These are phyloP conservation scores for Stegostoma tigrinum DNA, from an alignment of 2,113 vertebrate species.

Conservation along the genomic window DNA sequence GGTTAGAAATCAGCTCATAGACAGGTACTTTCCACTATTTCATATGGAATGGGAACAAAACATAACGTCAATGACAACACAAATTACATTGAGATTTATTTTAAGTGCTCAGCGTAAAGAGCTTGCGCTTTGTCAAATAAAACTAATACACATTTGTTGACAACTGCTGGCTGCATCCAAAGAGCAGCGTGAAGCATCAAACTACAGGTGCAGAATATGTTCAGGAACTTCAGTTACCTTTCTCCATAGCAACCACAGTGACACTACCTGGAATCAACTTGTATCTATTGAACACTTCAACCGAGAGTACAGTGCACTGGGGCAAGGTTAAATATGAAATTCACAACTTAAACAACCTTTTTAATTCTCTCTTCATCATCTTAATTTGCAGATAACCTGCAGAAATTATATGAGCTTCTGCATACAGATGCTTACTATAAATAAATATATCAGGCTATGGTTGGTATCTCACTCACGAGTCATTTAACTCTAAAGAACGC, in stretches of 20 bases:
- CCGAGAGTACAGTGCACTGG: background rate
- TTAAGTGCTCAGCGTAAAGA: background rate
- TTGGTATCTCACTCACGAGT: background rate
- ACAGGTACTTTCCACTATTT: background rate
- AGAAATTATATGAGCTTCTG: background rate
- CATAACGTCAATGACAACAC: background rate
- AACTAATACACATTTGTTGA: background rate
- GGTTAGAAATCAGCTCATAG: background rate
- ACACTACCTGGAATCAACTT: background rate
- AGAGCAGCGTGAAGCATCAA: background rate
- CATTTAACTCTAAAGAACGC: background rate
- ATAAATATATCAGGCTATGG: constrained; percentile 13
- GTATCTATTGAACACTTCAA: background rate
- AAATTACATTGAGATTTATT: background rate
- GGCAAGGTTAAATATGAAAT: background rate
- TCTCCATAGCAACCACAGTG: background rate
- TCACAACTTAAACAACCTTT: background rate
- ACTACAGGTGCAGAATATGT: background rate
- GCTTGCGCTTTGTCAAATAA: background rate
- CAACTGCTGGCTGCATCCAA: background rate
- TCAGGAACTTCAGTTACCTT: background rate
- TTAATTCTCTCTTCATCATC: background rate
- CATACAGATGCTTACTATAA: background rate
- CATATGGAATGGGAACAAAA: background rate
- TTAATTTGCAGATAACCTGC: background rate